Base-by-base conservation (phyloP, 1,140 invertebrate genomes). In the Drosophila arawakana region DNA sequence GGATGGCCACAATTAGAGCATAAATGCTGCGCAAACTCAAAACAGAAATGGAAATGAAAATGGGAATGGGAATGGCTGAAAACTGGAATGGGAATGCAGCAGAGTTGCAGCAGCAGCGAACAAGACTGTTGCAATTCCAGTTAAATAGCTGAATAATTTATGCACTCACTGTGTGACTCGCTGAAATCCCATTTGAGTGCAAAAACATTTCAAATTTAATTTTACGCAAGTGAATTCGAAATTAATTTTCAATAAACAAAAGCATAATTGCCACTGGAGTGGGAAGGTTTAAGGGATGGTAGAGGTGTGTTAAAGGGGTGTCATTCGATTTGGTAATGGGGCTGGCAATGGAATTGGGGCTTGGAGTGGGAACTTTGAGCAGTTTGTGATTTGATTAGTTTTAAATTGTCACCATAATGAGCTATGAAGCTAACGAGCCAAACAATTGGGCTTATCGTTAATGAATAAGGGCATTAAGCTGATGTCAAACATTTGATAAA, bases 381-480 rank as follows among this genome's bases (percentile, higher is more conserved):
- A 89, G 81, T 84, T 81, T 84, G 25, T 84, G 74, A 89, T 84
- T 89, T 89, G 84, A 89, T 89, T 89, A 84, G 77, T 81, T 89
- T 89, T 84, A 89, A 89, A 84, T 89, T 80, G 77, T 86, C 80
- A 86, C 76, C 79, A 73, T 86, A 86, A 86, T 80, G 83, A 88
- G 83, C 88, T 86, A 76, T 88, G 82, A 83, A 88, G 83, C 39
- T 49, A 9, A 9, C 44, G n/a, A 3, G 3, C 30, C 15, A 13
- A 11, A 35, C 30, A 39, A 39, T 25, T 11, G 11, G 68, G 75
- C 57, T 85, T 85, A 81, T 78, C 82, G 43, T 72, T 88, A 88
- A 88, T 83, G 84, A 88, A 83, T 89, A 86, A 74, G 60, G 66
- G 68, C 84, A 86, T 86, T 88, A 88, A 44, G 44, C 25, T 59